These are phyloP conservation scores for Leistus spinibarbis DNA, from an alignment of 2,888 invertebrate species.

Conservation along the genomic window DNA sequence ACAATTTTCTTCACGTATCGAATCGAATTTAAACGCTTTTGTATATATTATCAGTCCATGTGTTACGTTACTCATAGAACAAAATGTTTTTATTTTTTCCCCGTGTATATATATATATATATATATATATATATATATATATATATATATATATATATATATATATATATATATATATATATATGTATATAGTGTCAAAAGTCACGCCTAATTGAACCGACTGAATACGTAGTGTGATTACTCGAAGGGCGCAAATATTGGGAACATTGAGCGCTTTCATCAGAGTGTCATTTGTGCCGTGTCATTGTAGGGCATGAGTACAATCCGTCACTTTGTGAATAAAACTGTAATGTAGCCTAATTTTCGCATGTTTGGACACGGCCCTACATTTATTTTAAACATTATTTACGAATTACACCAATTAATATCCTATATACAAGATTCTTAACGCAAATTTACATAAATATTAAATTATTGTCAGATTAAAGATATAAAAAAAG, in stretches of 20 bases:
- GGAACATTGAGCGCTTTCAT: background rate
- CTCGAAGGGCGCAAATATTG: background rate
- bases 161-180: background rate
- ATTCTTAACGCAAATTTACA: too few relatives aligned
- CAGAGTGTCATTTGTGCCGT: background rate
- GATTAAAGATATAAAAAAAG: too few relatives aligned
- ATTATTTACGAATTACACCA: background rate
- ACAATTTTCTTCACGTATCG: too few relatives aligned
- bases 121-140: background rate
- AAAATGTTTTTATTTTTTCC: too few relatives aligned
- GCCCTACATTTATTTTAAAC: too few relatives aligned
- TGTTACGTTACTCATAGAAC: too few relatives aligned
- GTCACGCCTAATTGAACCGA: constrained; percentile 6
- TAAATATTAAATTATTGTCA: too few relatives aligned
- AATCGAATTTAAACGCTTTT: too few relatives aligned
- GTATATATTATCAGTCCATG: too few relatives aligned
- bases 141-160: background rate
- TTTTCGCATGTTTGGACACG: background rate
- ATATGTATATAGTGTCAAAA: background rate
- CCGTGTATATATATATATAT: too few relatives aligned
- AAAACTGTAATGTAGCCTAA: background rate
- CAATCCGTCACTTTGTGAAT: background rate
- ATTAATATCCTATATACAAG: too few relatives aligned
- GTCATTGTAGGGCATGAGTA: background rate
- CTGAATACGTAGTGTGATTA: constrained; percentile 10